These are phyloP conservation scores for Manacus vitellinus DNA, from an alignment of 2,113 vertebrate genomes.

Conservation along the genomic window DNA sequence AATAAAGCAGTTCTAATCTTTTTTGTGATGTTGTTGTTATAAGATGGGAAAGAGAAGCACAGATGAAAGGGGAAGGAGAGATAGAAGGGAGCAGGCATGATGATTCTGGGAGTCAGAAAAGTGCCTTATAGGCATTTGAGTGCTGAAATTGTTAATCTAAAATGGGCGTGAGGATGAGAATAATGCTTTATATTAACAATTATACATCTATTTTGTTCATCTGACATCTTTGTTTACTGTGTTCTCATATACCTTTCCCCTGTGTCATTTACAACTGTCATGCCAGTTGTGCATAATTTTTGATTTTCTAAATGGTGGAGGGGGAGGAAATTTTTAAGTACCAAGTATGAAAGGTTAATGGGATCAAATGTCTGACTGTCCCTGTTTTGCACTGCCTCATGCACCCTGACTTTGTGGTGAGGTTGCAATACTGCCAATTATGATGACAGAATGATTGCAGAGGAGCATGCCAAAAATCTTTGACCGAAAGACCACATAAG, in stretches of 20 bases:
- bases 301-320: background rate
- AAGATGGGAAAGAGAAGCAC: background rate
- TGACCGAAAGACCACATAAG: background rate
- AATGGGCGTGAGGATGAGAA: background rate
- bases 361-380: background rate
- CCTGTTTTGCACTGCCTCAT: background rate
- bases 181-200: background rate
- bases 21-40: background rate
- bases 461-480: background rate
- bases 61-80: background rate
- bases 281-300: background rate
- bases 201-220: background rate
- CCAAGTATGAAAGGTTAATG: background rate
- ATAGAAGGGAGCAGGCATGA: background rate
- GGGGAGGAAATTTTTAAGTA: background rate
- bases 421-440: background rate
- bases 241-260: background rate
- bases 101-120: background rate
- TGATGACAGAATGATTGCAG: background rate
- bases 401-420: background rate
- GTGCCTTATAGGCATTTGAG: background rate
- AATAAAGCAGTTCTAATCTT: background rate
- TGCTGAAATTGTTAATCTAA: background rate
- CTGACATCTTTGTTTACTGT: background rate
- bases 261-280: background rate